phyloP scores from a whole-genome alignment of 1,140 invertebrate genomes.

The Euglossa dilemma region DNA sequence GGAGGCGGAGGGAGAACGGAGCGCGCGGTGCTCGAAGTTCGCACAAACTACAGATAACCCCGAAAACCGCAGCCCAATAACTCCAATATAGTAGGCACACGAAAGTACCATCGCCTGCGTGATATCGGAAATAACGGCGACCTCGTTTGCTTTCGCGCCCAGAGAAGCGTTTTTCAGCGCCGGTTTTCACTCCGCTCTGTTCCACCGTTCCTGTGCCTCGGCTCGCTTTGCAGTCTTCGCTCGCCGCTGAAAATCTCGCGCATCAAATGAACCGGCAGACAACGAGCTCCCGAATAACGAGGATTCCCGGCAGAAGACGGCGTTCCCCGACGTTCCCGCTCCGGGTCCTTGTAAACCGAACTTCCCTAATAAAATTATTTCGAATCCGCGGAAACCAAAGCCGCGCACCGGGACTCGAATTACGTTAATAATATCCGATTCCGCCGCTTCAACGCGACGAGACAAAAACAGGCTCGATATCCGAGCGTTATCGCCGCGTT shows the following conservation, averaged over 20 bases:
- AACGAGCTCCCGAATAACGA: not conserved
- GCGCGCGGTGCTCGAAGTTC: not conserved
- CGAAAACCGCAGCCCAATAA: slow-evolving; percentile 15
- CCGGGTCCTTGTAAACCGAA: too few species aligned
- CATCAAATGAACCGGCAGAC: not conserved
- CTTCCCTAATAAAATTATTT: not conserved
- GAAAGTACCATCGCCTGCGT: slow-evolving; percentile 25
- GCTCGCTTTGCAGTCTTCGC: not conserved
- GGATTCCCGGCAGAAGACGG: too few species aligned
- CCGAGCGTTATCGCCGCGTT: too few species aligned
- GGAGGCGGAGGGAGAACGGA: not conserved
- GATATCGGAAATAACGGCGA: slow-evolving; percentile 42
- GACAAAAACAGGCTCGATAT: too few species aligned
- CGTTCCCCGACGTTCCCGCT: too few species aligned
- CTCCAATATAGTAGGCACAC: not conserved
- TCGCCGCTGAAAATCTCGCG: not conserved
- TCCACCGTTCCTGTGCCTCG: not conserved
- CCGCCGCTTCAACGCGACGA: too few species aligned
- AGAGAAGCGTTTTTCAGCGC: not conserved
- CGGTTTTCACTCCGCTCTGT: not conserved
- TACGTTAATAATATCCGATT: too few species aligned
- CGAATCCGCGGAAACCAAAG: too few species aligned
- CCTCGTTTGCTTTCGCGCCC: slow-evolving; percentile 21
- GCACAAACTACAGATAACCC: slow-evolving; percentile 13
- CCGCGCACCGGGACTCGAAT: too few species aligned